A percentile compares a stretch with the other conserved stretches of the same genome.
phyloP scores from a whole-genome alignment of 2,888 invertebrate species.

The Melinopterus prodromus region DNA sequence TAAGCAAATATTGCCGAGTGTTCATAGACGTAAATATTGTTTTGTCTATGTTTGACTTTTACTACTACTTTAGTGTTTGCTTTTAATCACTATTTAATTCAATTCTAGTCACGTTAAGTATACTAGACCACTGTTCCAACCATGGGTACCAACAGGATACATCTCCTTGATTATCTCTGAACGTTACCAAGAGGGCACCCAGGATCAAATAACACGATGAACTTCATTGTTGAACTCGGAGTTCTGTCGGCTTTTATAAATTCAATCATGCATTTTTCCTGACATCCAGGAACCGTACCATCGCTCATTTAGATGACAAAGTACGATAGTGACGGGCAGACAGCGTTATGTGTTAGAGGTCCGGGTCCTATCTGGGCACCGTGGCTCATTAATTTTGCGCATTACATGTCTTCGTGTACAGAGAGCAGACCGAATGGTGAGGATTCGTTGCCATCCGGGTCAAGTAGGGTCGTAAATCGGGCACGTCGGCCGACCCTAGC shows the following conservation, averaged over 20 bases:
- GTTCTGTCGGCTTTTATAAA: not conserved
- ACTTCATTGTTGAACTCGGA: not conserved
- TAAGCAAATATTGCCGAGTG: too few relatives aligned
- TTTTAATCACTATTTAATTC: too few relatives aligned
- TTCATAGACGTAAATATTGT: too few relatives aligned
- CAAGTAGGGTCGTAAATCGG: not conserved
- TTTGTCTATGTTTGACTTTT: too few relatives aligned
- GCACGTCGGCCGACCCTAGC: conserved; percentile 4
- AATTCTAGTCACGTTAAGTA: not conserved
- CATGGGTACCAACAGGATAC: not conserved
- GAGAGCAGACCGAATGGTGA: not conserved
- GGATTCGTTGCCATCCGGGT: not conserved
- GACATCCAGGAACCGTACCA: not conserved
- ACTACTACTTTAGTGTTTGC: too few relatives aligned
- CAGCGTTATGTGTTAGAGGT: not conserved
- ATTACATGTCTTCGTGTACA: conserved; percentile 4
- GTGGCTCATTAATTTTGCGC: not conserved
- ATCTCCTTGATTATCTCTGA: not conserved
- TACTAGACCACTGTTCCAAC: not conserved
- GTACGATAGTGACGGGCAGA: not conserved
- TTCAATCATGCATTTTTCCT: not conserved
- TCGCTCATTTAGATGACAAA: not conserved
- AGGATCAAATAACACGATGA: not conserved
- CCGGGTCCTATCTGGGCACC: not conserved
- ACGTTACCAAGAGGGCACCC: not conserved